A percentile compares a stretch with the other conserved stretches of the same genome.
Conservation (phyloP, 2,888 invertebrate genomes). For the Eupithecia dodoneata region DNA sequence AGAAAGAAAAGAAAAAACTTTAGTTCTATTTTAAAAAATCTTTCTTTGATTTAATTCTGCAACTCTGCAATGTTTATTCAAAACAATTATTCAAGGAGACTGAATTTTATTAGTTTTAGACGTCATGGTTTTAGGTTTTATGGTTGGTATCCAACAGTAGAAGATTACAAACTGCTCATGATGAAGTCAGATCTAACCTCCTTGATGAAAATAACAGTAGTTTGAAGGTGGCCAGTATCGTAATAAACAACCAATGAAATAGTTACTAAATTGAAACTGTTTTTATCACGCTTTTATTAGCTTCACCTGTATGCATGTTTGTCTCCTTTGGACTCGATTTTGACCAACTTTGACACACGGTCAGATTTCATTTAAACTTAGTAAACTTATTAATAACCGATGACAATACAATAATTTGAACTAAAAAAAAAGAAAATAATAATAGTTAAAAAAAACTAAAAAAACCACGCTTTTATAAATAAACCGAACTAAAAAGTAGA, state of each 20-base stretch:
- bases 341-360: too few relatives aligned
- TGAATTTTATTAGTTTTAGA: background rate
- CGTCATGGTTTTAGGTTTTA: background rate
- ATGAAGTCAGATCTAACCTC: background rate
- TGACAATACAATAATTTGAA: too few relatives aligned
- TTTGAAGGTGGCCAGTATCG: background rate
- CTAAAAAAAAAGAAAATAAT: too few relatives aligned
- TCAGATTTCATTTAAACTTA: too few relatives aligned
- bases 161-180: background rate
- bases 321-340: too few relatives aligned
- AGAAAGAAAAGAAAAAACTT: too few relatives aligned
- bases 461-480: too few relatives aligned
- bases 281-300: background rate
- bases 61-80: background rate
- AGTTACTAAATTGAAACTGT: background rate
- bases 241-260: too few relatives aligned
- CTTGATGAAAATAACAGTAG: background rate
- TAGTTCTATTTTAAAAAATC: background rate
- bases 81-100: background rate
- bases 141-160: background rate
- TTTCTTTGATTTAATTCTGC: background rate
- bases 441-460: too few relatives aligned
- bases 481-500: too few relatives aligned
- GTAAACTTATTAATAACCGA: too few relatives aligned
- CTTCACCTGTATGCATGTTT: too few relatives aligned